Evolutionary conservation across 2,888 invertebrate species (phyloP).

Genomic region (Theodoxus fluviatilis): DNA sequence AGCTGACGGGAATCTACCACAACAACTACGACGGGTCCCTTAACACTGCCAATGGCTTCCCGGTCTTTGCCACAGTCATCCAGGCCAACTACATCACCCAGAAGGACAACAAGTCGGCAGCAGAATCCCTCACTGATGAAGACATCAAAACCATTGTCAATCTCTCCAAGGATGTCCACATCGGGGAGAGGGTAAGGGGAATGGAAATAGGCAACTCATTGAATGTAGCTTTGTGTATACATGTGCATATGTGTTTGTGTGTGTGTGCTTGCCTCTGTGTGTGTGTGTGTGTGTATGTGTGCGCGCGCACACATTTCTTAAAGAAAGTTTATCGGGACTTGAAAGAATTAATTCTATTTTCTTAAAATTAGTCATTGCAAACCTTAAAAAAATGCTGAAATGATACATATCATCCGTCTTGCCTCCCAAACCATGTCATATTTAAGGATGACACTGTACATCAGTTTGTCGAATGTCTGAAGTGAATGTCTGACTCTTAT

Average conservation of each 20-base stretch:
- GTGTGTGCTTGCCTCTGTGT: no score
- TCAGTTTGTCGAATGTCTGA: no score
- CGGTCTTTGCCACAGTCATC: slow-evolving; percentile 96
- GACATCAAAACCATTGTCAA: slow-evolving; percentile 77
- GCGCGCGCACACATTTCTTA: no score
- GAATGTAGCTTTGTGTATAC: no score
- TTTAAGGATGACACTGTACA: no score
- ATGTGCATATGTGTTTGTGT: no score
- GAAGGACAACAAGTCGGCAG: slow-evolving; percentile 91
- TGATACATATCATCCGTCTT: no score
- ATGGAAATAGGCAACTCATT: background rate
- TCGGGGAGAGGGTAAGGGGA: slow-evolving; percentile 75
- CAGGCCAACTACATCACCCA: slow-evolving; percentile 94
- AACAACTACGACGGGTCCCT: slow-evolving; percentile 97
- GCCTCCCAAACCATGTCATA: no score
- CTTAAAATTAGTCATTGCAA: background rate
- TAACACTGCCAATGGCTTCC: slow-evolving; percentile 87
- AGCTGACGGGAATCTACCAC: slow-evolving; percentile 85
- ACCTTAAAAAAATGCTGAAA: no score
- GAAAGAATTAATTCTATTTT: background rate
- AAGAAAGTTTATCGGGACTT: background rate
- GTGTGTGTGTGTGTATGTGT: no score
- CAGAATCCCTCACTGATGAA: slow-evolving; percentile 93
- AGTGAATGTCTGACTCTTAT: no score
- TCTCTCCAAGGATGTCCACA: slow-evolving; percentile 76